Conservation (phyloP, 1,140 invertebrate genomes). For the Calliphora vicina region DNA sequence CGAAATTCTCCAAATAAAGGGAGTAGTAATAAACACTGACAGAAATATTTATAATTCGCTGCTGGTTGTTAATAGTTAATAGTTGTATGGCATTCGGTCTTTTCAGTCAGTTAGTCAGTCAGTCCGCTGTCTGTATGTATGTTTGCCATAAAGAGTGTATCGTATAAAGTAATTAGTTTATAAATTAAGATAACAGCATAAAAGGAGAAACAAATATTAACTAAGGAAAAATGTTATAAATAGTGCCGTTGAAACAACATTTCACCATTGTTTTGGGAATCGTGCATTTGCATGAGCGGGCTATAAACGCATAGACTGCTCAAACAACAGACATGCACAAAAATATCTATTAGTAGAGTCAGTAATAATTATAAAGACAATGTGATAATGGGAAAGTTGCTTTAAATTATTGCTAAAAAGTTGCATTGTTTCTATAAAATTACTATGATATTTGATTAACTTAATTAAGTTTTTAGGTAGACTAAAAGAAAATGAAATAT, state of each 20-base stretch:
- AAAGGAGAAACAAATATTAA: not conserved
- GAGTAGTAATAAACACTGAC: constrained; percentile 10
- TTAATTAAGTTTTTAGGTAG: no score
- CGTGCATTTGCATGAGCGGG: not conserved
- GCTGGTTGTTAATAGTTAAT: not conserved
- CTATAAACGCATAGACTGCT: not conserved
- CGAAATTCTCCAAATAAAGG: constrained; percentile 6
- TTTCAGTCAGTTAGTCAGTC: not conserved
- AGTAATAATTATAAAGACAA: no score
- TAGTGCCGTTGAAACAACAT: not conserved
- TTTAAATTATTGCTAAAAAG: not conserved
- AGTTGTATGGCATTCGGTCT: not conserved
- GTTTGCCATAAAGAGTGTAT: not conserved
- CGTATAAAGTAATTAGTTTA: constrained; percentile 8
- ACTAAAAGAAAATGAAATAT: no score
- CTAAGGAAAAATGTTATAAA: not conserved
- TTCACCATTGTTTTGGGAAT: not conserved
- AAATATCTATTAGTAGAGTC: no score
- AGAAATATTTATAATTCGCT: constrained; percentile 14
- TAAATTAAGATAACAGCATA: not conserved
- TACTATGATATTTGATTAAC: no score
- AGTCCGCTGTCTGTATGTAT: not conserved
- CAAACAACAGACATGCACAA: not conserved
- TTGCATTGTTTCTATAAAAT: no score
- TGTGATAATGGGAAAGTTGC: not conserved